Base-by-base conservation (phyloP, 2,888 invertebrate genomes). In the Pherbina coryleti region DNA sequence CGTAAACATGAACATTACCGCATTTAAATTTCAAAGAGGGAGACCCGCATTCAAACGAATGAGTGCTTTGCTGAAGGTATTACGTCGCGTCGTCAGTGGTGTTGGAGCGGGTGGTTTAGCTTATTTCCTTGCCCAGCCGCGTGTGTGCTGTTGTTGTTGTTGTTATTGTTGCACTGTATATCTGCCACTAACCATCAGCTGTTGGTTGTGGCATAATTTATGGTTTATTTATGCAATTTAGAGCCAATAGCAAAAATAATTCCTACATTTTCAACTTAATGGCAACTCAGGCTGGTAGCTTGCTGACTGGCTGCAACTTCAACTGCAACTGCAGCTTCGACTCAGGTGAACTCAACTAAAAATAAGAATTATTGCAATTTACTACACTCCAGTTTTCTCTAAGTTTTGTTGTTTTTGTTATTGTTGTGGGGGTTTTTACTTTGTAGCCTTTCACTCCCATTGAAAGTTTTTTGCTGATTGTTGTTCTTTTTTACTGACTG, bases 221-320 rank as follows among this genome's bases (percentile, higher is more conserved):
- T 75, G 14, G 75, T 53, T 75, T 75, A 69, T 69, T 69, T 69
- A 75, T 75, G 44, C 75, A 69, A 57, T 31, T 60, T 57, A 22
- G 53, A 57, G 28, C 19, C 64, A 62, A 19, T 22, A n/a, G 25
- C 51, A 25, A 17, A 55, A 34, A 57, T 57, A 37, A 57, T 22
- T 22, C n/a, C 31, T 72, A 22, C 60, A 57, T 57, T 55, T 19
- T 34, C 34, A 11, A 60, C 34, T 25, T 19, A 31, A 25, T 17
- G 17, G 71, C 71, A 57, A 55, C 60, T 34, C 57, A 53, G 44
- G 4, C 49, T 44, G 44, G 3, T 31, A 5, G 5, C 31, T 31
- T 3, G 5, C 44, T 44, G 44, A 31, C 31, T 44, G 11, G 14
- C 51, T 14, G 2, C 22, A 31, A 25, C 31, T 25, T 8, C 53